Conservation (phyloP, 2,113 vertebrate genomes). For the Triplophysa rosa region DNA sequence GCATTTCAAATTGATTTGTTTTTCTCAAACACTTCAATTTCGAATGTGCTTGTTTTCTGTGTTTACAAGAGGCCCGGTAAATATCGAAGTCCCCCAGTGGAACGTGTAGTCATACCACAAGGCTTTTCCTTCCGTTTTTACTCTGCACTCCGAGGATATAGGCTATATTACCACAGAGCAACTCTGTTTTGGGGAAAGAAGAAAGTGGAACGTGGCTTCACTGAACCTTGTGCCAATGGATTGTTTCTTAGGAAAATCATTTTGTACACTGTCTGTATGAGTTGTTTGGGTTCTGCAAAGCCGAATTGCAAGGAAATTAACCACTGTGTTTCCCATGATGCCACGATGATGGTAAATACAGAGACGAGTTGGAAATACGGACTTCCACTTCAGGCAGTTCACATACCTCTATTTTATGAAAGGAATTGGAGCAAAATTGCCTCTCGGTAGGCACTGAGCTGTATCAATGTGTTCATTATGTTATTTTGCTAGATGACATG, state of each 20-base stretch:
- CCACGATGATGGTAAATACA: slow-evolving; percentile 34
- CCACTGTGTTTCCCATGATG: slow-evolving; percentile 7
- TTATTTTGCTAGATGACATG: slow-evolving; percentile 28
- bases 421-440: slow-evolving; percentile 31
- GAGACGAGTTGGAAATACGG: background rate
- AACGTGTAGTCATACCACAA: slow-evolving; percentile 35
- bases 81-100: slow-evolving; percentile 38
- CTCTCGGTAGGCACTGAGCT: slow-evolving; percentile 30
- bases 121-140: background rate
- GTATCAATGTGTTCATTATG: slow-evolving; percentile 33
- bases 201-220: background rate
- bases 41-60: slow-evolving; percentile 38
- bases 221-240: background rate
- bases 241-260: background rate
- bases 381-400: background rate
- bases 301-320: slow-evolving; percentile 11
- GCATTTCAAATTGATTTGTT: slow-evolving; percentile 53
- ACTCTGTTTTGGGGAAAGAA: background rate
- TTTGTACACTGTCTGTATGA: background rate
- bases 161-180: slow-evolving; percentile 10
- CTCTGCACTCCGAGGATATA: slow-evolving; percentile 33
- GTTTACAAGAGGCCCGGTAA: slow-evolving; percentile 45
- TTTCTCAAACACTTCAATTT: slow-evolving; percentile 26
- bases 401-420: slow-evolving; percentile 5
- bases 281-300: background rate